Evolutionary conservation across 2,888 invertebrate species (phyloP).

Genomic region (Automeris io): DNA sequence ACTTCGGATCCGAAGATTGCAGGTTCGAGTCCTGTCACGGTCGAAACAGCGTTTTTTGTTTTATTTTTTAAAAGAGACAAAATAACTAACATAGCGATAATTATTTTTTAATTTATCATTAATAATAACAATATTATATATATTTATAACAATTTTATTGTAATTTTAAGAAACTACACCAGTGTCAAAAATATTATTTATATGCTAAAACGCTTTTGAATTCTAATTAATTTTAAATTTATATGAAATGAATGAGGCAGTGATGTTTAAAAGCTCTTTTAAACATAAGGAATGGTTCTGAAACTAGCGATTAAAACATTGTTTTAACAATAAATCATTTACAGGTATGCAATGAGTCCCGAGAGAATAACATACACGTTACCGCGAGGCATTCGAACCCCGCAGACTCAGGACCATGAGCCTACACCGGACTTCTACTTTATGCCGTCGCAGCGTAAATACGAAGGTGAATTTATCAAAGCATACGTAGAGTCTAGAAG

Average conservation of each 20-base stretch:
- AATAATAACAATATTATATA: constrained; percentile 10
- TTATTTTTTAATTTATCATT: too few relatives aligned
- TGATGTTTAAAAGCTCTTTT: too few relatives aligned
- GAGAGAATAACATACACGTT: constrained; percentile 85
- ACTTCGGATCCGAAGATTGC: constrained; percentile 85
- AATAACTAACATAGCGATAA: too few relatives aligned
- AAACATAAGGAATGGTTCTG: too few relatives aligned
- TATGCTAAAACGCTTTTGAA: too few relatives aligned
- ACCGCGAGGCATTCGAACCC: constrained; percentile 76
- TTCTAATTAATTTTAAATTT: too few relatives aligned
- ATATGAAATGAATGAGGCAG: too few relatives aligned
- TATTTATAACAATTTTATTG: constrained; percentile 8
- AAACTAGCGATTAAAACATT: too few relatives aligned
- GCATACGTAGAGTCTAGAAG: constrained; percentile 43
- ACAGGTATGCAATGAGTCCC: constrained; percentile 51
- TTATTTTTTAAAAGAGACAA: constrained; percentile 15
- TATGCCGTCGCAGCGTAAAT: constrained; percentile 95
- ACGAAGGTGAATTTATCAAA: constrained; percentile 85
- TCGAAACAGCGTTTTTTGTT: constrained; percentile 41
- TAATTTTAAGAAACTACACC: not conserved
- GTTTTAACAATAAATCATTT: too few relatives aligned
- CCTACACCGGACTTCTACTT: constrained; percentile 92
- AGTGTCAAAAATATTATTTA: too few relatives aligned
- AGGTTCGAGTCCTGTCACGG: constrained; percentile 85
- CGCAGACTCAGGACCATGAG: constrained; percentile 43